These are phyloP conservation scores for Ailurus styani DNA, from an alignment of 2,113 vertebrate species.

Conservation along the genomic window DNA sequence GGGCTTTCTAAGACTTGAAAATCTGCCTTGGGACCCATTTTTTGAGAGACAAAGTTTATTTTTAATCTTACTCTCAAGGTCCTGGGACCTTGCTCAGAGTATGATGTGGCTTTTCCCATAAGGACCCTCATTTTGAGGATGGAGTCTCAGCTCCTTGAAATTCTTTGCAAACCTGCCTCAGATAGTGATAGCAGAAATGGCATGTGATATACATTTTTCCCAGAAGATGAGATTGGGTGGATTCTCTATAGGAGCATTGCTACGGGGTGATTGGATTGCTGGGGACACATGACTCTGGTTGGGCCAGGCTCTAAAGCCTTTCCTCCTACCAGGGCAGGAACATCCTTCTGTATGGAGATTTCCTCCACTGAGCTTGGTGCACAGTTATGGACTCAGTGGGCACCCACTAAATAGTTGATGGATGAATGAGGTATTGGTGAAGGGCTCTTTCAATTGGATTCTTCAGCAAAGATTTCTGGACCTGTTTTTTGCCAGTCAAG, in stretches of 20 bases:
- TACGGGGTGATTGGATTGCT: background rate
- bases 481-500: background rate
- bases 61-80: background rate
- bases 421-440: background rate
- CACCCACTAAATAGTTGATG: too few species aligned
- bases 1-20: background rate
- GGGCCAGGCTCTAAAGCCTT: background rate
- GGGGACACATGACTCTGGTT: background rate
- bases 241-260: background rate
- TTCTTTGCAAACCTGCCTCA: background rate
- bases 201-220: fast-evolving
- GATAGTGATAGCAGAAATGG: background rate
- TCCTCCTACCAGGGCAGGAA: too few species aligned
- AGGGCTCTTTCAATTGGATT: background rate
- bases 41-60: background rate
- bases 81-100: background rate
- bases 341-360: background rate
- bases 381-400: too few species aligned
- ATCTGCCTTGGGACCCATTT: background rate
- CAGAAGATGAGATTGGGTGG: background rate
- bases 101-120: background rate
- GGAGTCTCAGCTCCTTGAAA: background rate
- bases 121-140: background rate
- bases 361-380: background rate
- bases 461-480: too few species aligned